Evolutionary conservation across 2,113 vertebrate genomes (phyloP).

Genomic region (Xiphorhynchus elegans): DNA sequence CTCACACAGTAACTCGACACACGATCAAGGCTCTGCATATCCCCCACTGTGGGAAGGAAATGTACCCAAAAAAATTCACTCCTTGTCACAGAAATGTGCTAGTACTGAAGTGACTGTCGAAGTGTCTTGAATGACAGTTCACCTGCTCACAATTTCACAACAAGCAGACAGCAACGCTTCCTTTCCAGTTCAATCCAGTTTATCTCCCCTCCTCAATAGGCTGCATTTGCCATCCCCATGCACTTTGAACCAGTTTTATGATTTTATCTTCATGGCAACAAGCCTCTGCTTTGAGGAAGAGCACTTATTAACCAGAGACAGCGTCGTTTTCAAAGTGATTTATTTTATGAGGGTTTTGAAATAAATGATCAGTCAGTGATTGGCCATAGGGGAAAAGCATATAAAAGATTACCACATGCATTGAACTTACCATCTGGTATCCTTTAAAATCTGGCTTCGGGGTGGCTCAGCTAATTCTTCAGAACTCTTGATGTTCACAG

Average conservation of each 20-base stretch:
- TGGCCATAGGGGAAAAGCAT: slow-evolving; percentile 58
- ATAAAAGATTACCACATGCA: slow-evolving; percentile 54
- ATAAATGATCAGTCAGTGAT: slow-evolving; percentile 52
- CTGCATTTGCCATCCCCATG: not conserved
- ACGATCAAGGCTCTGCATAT: not conserved
- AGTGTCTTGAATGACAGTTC: not conserved
- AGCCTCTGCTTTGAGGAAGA: slow-evolving; percentile 53
- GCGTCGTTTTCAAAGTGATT: slow-evolving; percentile 23
- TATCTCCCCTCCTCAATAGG: not conserved
- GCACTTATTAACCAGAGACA: slow-evolving; percentile 50
- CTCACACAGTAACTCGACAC: not conserved
- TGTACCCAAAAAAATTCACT: not conserved
- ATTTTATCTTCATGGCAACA: slow-evolving; percentile 57
- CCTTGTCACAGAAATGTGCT: not conserved
- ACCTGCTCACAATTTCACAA: slow-evolving; percentile 23
- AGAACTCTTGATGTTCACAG: not conserved
- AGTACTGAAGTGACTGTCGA: not conserved
- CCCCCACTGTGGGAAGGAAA: not conserved
- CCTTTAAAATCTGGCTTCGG: slow-evolving; percentile 62
- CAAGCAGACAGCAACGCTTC: not conserved
- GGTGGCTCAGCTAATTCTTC: slow-evolving; percentile 59
- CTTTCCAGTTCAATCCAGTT: slow-evolving; percentile 38
- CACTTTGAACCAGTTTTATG: slow-evolving; percentile 49
- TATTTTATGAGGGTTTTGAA: slow-evolving; percentile 59
- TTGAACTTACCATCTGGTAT: slow-evolving; percentile 56